phyloP scores from a whole-genome alignment of 2,797 vertebrate species.

The Mycteria americana region DNA sequence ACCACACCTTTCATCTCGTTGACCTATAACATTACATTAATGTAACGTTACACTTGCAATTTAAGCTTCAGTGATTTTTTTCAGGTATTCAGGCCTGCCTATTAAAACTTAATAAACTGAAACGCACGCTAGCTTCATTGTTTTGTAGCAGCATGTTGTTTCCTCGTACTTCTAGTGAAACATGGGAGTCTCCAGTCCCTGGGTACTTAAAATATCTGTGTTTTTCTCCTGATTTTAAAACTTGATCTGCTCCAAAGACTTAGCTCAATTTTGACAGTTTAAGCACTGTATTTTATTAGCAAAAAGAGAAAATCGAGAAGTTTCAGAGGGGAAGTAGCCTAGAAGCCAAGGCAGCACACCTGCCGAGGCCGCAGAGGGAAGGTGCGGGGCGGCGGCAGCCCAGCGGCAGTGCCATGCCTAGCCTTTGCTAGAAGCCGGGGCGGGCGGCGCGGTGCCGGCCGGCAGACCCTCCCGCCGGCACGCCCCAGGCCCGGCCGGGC shows the following conservation, averaged over 20 bases:
- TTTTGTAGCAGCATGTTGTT: background rate
- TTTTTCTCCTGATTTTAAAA: background rate
- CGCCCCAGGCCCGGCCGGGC: background rate
- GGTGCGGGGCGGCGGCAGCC: background rate
- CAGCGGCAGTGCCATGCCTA: background rate
- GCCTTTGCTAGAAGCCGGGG: background rate
- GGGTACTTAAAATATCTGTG: background rate
- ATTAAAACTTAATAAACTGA: background rate
- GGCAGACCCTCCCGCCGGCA: background rate
- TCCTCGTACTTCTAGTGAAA: background rate
- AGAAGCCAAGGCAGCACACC: background rate
- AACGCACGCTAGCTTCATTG: background rate
- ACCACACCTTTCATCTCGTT: background rate
- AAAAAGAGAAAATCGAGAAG: background rate
- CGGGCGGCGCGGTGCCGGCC: background rate
- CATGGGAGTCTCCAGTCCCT: background rate
- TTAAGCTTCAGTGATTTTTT: background rate
- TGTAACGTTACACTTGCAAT: background rate
- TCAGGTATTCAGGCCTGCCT: background rate
- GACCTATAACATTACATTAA: background rate
- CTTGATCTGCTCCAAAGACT: background rate
- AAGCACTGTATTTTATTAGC: background rate
- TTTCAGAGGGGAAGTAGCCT: background rate
- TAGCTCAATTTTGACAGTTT: background rate
- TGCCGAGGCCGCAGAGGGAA: background rate